Conservation (phyloP, 2,888 invertebrate genomes). For the Papilio protenor region DNA sequence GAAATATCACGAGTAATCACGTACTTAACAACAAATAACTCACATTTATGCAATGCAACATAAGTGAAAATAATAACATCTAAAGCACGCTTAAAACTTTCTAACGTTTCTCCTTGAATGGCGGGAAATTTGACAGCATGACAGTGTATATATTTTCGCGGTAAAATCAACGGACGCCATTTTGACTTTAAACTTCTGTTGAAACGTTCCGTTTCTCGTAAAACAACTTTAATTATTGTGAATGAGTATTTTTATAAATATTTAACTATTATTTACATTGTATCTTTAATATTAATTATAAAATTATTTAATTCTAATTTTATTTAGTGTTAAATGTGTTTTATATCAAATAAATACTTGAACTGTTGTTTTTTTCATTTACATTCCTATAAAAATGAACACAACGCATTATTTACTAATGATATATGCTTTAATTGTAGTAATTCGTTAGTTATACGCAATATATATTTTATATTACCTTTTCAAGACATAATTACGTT, state of each 20-base stretch:
- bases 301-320: background rate
- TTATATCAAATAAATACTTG: constrained; percentile 45
- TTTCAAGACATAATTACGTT: background rate
- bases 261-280: background rate
- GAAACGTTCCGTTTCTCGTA: constrained; percentile 13
- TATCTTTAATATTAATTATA: background rate
- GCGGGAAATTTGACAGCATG: constrained; percentile 33
- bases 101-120: constrained; percentile 24
- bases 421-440: constrained; percentile 31
- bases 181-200: constrained; percentile 14
- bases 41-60: constrained; percentile 25
- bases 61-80: constrained; percentile 34
- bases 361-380: constrained; percentile 46
- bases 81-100: constrained; percentile 37
- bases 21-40: constrained; percentile 28
- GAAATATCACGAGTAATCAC: constrained; percentile 35
- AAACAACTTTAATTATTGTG: background rate
- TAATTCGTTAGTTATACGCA: constrained; percentile 6
- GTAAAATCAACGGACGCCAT: constrained; percentile 32
- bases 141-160: constrained; percentile 41
- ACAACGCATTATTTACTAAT: background rate
- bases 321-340: constrained; percentile 6
- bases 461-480: background rate
- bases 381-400: background rate
- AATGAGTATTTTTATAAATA: background rate